phyloP scores from a whole-genome alignment of 2,888 invertebrate genomes.

The Temnothorax unifasciatus region DNA sequence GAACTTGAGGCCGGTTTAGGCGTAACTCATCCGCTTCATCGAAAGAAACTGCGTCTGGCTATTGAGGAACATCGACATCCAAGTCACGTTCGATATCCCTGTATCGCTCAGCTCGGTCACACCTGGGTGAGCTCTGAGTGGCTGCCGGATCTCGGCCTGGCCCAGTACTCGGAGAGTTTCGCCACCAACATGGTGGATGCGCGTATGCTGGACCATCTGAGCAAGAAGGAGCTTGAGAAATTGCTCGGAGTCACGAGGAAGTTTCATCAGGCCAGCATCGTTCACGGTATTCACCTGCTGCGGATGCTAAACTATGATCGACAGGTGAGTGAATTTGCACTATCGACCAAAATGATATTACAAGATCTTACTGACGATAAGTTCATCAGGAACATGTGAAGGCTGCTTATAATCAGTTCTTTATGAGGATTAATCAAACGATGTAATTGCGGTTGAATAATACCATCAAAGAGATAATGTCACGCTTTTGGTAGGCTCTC shows the following conservation, averaged over 20 bases:
- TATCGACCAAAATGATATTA: not conserved
- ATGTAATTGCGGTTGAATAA: conserved; percentile 32
- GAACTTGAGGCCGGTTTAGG: conserved; percentile 97
- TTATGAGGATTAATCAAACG: conserved; percentile 9
- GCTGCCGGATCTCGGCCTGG: conserved; percentile 96
- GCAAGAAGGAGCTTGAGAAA: conserved; percentile 97
- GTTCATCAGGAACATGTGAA: not conserved
- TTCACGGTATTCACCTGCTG: conserved; percentile 96
- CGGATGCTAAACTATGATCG: conserved; percentile 97
- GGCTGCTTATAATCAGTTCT: not conserved
- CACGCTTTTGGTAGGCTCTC: conserved; percentile 89
- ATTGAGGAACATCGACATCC: conserved; percentile 97
- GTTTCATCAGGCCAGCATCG: conserved; percentile 97
- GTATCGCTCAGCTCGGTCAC: conserved; percentile 95
- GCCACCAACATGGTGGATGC: conserved; percentile 96
- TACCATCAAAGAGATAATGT: conserved; percentile 30
- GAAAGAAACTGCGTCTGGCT: conserved; percentile 96
- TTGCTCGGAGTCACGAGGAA: conserved; percentile 96
- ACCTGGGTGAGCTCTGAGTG: conserved; percentile 98
- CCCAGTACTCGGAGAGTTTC: conserved; percentile 96
- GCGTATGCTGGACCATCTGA: conserved; percentile 96
- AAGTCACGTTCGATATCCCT: conserved; percentile 94
- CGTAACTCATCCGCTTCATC: conserved; percentile 96
- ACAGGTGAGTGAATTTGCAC: conserved; percentile 88
- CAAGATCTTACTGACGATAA: not conserved